Conservation (phyloP, 2,113 vertebrate genomes). For the Xyliphius kryptos region DNA sequence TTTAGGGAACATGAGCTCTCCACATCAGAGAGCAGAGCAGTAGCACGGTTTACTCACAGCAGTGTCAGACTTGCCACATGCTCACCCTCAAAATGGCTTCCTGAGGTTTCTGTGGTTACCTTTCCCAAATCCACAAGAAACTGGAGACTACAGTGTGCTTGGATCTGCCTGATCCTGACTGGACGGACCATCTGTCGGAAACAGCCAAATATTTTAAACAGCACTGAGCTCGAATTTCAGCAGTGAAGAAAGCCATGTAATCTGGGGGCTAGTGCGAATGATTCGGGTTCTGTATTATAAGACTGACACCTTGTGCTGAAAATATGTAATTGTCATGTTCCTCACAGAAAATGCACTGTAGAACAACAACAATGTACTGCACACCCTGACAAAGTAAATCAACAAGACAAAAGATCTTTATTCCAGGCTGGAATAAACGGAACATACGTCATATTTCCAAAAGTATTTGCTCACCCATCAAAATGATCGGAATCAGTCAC, state of each 20-base stretch:
- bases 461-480: too few relatives aligned
- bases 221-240: slow-evolving; percentile 8
- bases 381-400: too few relatives aligned
- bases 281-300: slow-evolving; percentile 9
- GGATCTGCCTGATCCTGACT: slow-evolving; percentile 10
- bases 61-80: slow-evolving; percentile 31
- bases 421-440: too few relatives aligned
- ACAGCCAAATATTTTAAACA: slow-evolving; percentile 15
- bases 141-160: slow-evolving; percentile 34
- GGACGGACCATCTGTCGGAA: slow-evolving; percentile 12
- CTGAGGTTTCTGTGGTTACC: slow-evolving; percentile 54
- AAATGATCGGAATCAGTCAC: too few relatives aligned
- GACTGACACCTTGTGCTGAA: slow-evolving; percentile 55
- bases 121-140: slow-evolving; percentile 53
- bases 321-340: background rate
- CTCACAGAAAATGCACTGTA: too few relatives aligned
- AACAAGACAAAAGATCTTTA: too few relatives aligned
- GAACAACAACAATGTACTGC: too few relatives aligned
- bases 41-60: slow-evolving; percentile 17
- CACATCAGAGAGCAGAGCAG: slow-evolving; percentile 4
- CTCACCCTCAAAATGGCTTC: slow-evolving; percentile 38
- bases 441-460: too few relatives aligned
- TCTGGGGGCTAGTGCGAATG: background rate
- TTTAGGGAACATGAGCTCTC: too few relatives aligned
- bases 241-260: background rate